These are phyloP conservation scores for Mormyrops boulengeri DNA, from an alignment of 2,797 vertebrate genomes.

Conservation along the genomic window DNA sequence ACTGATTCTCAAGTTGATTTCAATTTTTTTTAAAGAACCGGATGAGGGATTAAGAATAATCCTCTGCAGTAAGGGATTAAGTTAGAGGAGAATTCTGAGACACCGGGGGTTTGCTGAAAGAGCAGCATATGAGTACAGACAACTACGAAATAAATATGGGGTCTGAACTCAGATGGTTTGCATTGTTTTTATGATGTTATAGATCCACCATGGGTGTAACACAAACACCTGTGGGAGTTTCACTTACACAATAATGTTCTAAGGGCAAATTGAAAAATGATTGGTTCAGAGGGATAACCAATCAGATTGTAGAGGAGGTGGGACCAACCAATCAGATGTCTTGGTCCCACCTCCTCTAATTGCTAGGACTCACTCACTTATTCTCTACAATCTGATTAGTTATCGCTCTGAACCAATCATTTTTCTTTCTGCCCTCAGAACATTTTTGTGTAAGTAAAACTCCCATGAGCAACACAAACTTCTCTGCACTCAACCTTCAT, in stretches of 20 bases:
- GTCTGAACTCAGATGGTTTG: neutral
- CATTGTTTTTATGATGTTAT: neutral
- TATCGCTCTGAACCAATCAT: neutral
- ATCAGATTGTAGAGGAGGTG: neutral
- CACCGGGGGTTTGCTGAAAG: constrained; percentile 25
- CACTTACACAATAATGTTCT: neutral
- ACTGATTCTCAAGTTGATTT: neutral
- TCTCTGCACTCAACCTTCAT: neutral
- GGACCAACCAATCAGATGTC: neutral
- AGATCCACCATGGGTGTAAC: neutral
- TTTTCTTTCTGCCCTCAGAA: neutral
- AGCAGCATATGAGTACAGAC: constrained; percentile 36
- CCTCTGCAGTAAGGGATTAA: constrained; percentile 52
- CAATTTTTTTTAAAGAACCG: constrained; percentile 23
- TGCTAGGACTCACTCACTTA: neutral
- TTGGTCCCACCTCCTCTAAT: neutral
- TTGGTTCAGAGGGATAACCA: neutral
- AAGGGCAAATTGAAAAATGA: neutral
- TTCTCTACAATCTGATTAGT: neutral
- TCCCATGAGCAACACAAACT: neutral
- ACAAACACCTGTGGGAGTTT: neutral
- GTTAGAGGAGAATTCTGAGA: constrained; percentile 37
- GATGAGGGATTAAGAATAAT: constrained; percentile 62
- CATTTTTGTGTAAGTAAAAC: neutral
- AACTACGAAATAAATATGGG: constrained; percentile 22